Evolutionary conservation across 2,797 vertebrate genomes (phyloP).

Genomic region (Microctenopoma lineatum): DNA sequence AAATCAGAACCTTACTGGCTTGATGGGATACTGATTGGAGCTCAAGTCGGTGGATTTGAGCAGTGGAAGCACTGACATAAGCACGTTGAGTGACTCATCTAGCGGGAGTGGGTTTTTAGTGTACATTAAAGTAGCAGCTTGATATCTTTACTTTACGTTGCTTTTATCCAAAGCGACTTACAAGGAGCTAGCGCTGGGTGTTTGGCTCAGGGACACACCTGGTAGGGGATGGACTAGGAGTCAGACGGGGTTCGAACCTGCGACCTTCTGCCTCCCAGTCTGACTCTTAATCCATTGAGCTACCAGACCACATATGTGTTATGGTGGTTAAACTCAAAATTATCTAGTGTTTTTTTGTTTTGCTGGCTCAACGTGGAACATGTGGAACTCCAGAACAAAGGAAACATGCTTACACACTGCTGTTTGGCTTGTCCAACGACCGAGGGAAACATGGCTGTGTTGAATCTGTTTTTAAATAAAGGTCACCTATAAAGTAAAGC

Average conservation of each 20-base stretch:
- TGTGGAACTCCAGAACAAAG: constrained; percentile 74
- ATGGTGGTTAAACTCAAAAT: constrained; percentile 29
- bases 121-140: neutral
- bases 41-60: constrained; percentile 60
- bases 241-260: no score
- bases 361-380: constrained; percentile 40
- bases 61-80: constrained; percentile 55
- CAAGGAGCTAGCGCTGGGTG: no score
- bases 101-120: constrained; percentile 11
- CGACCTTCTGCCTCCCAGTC: no score
- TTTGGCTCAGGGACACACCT: no score
- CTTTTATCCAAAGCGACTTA: no score
- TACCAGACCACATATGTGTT: neutral
- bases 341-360: constrained; percentile 18
- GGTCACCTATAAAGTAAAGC: constrained; percentile 2
- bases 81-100: constrained; percentile 48
- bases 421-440: constrained; percentile 36
- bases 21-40: constrained; percentile 70
- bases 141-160: no score
- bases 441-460: constrained; percentile 15
- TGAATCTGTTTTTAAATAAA: constrained; percentile 22
- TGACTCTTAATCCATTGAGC: no score
- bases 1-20: constrained; percentile 65
- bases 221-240: no score
- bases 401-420: constrained; percentile 69